Conservation (phyloP, 2,888 invertebrate genomes). For the Drosophila demipolita region DNA sequence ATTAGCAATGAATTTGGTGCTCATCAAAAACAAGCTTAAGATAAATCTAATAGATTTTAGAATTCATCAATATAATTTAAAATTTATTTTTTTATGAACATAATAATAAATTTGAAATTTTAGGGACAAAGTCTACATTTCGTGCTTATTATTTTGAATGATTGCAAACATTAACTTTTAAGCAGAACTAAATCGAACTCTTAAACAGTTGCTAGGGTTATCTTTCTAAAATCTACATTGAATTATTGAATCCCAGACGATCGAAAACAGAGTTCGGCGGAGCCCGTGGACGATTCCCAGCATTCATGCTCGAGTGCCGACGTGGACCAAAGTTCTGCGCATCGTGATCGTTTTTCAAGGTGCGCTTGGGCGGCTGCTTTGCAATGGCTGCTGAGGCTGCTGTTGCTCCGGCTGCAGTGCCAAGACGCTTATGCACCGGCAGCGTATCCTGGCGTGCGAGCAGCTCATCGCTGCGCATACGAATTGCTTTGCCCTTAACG, state of each 20-base stretch:
- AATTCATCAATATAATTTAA: background rate
- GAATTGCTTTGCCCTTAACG: conserved; percentile 72
- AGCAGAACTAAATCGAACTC: conserved; percentile 38
- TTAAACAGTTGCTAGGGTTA: conserved; percentile 28
- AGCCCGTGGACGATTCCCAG: conserved; percentile 37
- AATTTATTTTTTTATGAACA: background rate
- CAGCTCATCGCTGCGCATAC: conserved; percentile 84
- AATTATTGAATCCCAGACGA: conserved; percentile 82
- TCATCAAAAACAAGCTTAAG: background rate
- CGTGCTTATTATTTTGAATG: conserved; percentile 12
- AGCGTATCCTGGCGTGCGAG: conserved; percentile 66
- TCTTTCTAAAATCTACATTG: conserved; percentile 49
- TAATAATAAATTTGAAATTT: background rate
- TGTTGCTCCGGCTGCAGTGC: conserved; percentile 37
- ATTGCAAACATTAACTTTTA: conserved; percentile 33
- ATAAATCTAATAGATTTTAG: background rate
- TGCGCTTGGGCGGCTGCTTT: conserved; percentile 17
- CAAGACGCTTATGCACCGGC: conserved; percentile 82
- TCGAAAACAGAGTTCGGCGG: conserved; percentile 79
- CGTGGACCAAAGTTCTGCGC: conserved; percentile 33
- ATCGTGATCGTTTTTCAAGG: conserved; percentile 22
- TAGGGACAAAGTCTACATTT: conserved; percentile 1
- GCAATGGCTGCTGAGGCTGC: conserved; percentile 7
- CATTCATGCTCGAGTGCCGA: conserved; percentile 60
- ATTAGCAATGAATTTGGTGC: background rate